Percentiles rank a stretch among this genome's conserved stretches.
phyloP scores from a whole-genome alignment of 2,888 invertebrate genomes.

The Caradrina kadenii region DNA sequence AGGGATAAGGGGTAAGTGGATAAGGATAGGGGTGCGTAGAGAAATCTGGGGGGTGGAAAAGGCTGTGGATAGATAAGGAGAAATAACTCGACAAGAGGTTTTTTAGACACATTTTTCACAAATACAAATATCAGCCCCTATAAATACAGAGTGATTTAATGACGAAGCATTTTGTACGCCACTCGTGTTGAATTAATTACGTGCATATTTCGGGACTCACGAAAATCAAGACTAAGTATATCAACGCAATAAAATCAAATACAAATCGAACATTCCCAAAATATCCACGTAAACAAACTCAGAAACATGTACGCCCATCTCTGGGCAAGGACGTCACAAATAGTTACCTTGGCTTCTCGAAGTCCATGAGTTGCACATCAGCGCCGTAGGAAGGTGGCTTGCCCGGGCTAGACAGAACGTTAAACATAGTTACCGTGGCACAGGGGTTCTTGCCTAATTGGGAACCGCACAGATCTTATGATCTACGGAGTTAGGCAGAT shows the following conservation, averaged over 20 bases:
- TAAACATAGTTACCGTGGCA: slow-evolving; percentile 54
- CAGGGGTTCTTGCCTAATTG: slow-evolving; percentile 9
- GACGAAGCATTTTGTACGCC: background rate
- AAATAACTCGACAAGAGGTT: too few relatives aligned
- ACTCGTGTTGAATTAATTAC: background rate
- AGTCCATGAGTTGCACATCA: slow-evolving; percentile 63
- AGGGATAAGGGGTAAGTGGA: background rate
- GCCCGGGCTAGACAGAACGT: slow-evolving; percentile 61
- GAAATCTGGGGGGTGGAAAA: background rate
- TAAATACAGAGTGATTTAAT: background rate
- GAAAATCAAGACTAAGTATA: background rate
- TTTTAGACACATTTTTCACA: background rate
- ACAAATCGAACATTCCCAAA: slow-evolving; percentile 51
- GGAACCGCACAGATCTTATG: slow-evolving; percentile 12
- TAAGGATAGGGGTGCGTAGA: background rate
- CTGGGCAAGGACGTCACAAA: slow-evolving; percentile 20
- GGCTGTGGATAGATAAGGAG: background rate
- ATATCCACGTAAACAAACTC: slow-evolving; percentile 10
- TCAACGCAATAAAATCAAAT: too few relatives aligned
- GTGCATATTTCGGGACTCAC: background rate
- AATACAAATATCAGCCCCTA: background rate
- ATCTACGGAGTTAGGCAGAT: slow-evolving; percentile 8
- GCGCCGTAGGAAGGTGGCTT: slow-evolving; percentile 59
- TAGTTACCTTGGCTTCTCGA: slow-evolving; percentile 62
- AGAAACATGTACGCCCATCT: background rate